Evolutionary conservation across 2,888 invertebrate species (phyloP).

Genomic region (Anoncus sp.): DNA sequence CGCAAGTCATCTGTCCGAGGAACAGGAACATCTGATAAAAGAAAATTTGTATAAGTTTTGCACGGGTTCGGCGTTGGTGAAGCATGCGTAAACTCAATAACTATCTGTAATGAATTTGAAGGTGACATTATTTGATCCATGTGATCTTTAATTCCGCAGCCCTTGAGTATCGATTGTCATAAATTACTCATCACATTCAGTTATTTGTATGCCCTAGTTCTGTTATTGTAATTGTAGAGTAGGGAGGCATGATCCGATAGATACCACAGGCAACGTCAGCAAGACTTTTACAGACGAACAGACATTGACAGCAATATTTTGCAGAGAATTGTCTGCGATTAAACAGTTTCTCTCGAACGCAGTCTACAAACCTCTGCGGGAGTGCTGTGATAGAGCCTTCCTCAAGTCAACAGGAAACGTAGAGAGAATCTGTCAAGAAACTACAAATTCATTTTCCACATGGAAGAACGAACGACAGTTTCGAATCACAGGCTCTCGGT

Average conservation of each 20-base stretch:
- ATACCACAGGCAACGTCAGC: not conserved
- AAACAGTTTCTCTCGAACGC: not conserved
- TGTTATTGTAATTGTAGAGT: slow-evolving; percentile 13
- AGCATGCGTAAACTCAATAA: slow-evolving; percentile 5
- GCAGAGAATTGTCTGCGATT: slow-evolving; percentile 11
- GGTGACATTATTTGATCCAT: slow-evolving; percentile 7
- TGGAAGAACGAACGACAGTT: slow-evolving; percentile 35
- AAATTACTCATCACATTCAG: not conserved
- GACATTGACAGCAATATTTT: not conserved
- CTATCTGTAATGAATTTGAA: slow-evolving; percentile 2
- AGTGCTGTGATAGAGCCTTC: slow-evolving; percentile 30
- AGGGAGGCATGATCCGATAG: slow-evolving; percentile 8
- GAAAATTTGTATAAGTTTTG: slow-evolving; percentile 2
- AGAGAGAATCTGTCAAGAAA: slow-evolving; percentile 24
- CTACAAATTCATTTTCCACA: not conserved
- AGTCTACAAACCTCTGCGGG: slow-evolving; percentile 19
- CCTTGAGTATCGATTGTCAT: not conserved
- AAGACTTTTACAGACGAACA: not conserved
- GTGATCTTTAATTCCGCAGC: slow-evolving; percentile 1
- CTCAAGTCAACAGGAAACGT: slow-evolving; percentile 3
- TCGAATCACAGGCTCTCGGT: slow-evolving; percentile 28
- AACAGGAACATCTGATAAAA: not conserved
- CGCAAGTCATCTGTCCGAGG: no score
- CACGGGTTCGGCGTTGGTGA: slow-evolving; percentile 1
- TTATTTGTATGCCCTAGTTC: not conserved